Conservation (phyloP, 1,140 invertebrate genomes). For the Bombus superbus region DNA sequence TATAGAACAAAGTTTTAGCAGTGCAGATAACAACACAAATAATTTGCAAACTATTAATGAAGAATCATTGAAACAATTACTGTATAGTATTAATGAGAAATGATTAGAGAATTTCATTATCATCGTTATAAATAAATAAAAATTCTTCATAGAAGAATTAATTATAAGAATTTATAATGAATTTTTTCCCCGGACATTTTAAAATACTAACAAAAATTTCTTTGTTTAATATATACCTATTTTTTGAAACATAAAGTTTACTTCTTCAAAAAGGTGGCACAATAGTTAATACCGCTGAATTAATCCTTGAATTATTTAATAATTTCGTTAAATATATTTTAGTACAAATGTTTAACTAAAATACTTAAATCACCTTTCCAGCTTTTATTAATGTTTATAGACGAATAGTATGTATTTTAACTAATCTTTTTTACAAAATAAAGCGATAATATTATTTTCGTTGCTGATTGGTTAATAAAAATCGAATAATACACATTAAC, state of each 20-base stretch:
- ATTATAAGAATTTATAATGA: constrained; percentile 17
- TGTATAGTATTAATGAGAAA: constrained; percentile 78
- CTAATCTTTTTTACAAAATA: not conserved
- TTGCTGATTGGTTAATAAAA: constrained; percentile 29
- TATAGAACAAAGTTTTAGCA: constrained; percentile 55
- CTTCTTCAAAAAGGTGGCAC: not conserved
- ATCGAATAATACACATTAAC: not conserved
- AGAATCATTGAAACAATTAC: constrained; percentile 82
- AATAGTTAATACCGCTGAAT: not conserved
- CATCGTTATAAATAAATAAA: constrained; percentile 26
- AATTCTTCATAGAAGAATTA: not conserved
- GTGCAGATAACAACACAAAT: constrained; percentile 54
- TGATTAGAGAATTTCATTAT: constrained; percentile 43
- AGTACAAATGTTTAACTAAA: not conserved
- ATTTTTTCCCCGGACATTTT: not conserved
- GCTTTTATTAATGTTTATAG: constrained; percentile 4
- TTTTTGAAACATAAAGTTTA: not conserved
- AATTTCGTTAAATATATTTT: not conserved
- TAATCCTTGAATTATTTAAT: not conserved
- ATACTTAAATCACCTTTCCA: not conserved
- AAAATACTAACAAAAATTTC: not conserved
- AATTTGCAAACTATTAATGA: constrained; percentile 82
- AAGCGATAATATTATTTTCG: not conserved
- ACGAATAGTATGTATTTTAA: not conserved
- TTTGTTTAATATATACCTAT: not conserved